A percentile compares a stretch with the other conserved stretches of the same genome.
Conservation (phyloP, 2,888 invertebrate species). For the Ichneumon xanthorius region DNA sequence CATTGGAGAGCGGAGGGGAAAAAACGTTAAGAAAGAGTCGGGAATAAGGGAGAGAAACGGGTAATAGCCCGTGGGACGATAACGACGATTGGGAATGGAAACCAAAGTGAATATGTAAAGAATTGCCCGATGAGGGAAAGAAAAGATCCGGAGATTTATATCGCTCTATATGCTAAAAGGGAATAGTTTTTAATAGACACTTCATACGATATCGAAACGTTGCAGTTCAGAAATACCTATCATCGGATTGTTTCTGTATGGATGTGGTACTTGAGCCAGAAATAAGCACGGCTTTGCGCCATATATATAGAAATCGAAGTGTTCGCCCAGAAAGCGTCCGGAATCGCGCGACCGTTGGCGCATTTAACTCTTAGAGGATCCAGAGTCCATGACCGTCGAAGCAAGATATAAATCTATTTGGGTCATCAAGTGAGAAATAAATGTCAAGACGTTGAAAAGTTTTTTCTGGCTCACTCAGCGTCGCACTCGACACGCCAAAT, state of each 20-base stretch:
- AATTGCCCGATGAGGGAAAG: slow-evolving; percentile 32
- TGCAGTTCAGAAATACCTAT: neutral
- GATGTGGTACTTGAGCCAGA: neutral
- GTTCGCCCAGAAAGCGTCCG: neutral
- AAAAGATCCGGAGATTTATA: slow-evolving; percentile 18
- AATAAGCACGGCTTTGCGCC: neutral
- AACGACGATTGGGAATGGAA: slow-evolving; percentile 22
- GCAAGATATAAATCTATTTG: neutral
- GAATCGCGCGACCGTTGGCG: neutral
- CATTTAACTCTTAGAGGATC: neutral
- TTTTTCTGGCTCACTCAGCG: neutral
- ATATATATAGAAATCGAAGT: neutral
- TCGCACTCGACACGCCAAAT: neutral
- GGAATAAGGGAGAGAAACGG: slow-evolving; percentile 6
- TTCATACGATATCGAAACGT: neutral
- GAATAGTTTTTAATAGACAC: slow-evolving; percentile 34
- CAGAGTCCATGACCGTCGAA: neutral
- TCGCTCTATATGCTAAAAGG: slow-evolving; percentile 38
- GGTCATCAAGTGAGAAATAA: neutral
- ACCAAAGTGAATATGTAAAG: slow-evolving; percentile 47
- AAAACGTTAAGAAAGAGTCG: slow-evolving; percentile 19
- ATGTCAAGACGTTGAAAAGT: slow-evolving; percentile 4
- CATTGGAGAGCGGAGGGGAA: slow-evolving; percentile 20
- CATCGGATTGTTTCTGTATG: slow-evolving; percentile 7
- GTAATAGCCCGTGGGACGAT: slow-evolving; percentile 16